Base-by-base conservation (phyloP, 2,888 invertebrate species). In the Agrochola circellaris region DNA sequence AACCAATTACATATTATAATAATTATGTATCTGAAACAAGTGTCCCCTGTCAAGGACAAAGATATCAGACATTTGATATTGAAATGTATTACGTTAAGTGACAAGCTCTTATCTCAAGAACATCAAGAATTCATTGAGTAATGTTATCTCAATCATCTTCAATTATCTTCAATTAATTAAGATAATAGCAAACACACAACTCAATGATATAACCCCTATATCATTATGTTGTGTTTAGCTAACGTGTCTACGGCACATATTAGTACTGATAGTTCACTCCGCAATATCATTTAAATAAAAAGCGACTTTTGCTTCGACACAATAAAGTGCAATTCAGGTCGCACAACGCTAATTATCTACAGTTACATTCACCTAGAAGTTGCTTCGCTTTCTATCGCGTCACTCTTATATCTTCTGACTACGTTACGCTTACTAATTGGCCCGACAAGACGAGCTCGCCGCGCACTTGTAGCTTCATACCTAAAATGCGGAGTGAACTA, bases 121-220 rank as follows among this genome's bases (percentile, higher is more conserved):
- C 45, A 62, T 66, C 13, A 48, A 34, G 71, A 51, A 75, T 65
- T 79, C 61, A 60, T 68, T 42, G 68, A 11, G 69, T 54, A 60
- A 67, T 72, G 72, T 72, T 75, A 84, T 80, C 71, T 75, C 38
- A 79, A 68, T 75, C 66, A 79, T 77, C 38, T 83, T 61, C 42
- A 79, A 79, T 79, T 84, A 79, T 77, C 38, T 83, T 61, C 42
- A 79, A 79, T 79, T 84, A 79, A 83, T 82, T 74, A 83, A 67
- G 62, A 66, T 74, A 83, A 58, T 73, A 60, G 30, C 54, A 72
- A 62, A 66, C 73, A 67, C 42, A 48, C 64, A 51, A 48, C 48
- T 61, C 8, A 56, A 30, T 45, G n/a, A 30, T 30, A 8, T 15
- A 51, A 15, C 45, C 45, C 45, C 13, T 42, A 45, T 45, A 45